phyloP scores from a whole-genome alignment of 2,113 vertebrate species.

The Bombycilla garrulus region DNA sequence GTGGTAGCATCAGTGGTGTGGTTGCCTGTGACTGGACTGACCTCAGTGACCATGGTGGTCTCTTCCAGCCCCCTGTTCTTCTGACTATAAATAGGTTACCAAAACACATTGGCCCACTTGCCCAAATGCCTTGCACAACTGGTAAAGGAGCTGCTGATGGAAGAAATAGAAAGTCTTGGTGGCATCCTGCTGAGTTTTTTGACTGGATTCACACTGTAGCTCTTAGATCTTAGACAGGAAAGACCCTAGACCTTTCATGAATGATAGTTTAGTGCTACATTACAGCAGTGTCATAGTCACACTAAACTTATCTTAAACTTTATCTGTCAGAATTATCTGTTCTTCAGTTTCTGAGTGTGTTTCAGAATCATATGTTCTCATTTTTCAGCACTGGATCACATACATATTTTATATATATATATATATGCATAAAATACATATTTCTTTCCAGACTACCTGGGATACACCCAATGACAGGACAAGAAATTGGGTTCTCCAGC shows the following conservation, averaged over 20 bases:
- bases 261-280: background rate
- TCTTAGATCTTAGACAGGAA: background rate
- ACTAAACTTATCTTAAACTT: background rate
- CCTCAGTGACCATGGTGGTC: background rate
- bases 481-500: slow-evolving; percentile 86
- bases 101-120: background rate
- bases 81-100: background rate
- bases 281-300: background rate
- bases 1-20: no score
- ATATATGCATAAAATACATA: background rate
- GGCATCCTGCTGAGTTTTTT: background rate
- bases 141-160: background rate
- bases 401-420: background rate
- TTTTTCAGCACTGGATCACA: background rate
- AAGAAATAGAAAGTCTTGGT: background rate
- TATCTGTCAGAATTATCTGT: background rate
- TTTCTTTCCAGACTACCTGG: slow-evolving; percentile 57
- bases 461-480: slow-evolving; percentile 74
- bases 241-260: background rate
- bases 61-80: background rate
- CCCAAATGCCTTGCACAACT: background rate
- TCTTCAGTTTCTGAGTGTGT: background rate
- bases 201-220: background rate
- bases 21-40: background rate
- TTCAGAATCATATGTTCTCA: background rate